These are phyloP conservation scores for Halesus radiatus DNA, from an alignment of 1,140 invertebrate genomes.

Conservation along the genomic window DNA sequence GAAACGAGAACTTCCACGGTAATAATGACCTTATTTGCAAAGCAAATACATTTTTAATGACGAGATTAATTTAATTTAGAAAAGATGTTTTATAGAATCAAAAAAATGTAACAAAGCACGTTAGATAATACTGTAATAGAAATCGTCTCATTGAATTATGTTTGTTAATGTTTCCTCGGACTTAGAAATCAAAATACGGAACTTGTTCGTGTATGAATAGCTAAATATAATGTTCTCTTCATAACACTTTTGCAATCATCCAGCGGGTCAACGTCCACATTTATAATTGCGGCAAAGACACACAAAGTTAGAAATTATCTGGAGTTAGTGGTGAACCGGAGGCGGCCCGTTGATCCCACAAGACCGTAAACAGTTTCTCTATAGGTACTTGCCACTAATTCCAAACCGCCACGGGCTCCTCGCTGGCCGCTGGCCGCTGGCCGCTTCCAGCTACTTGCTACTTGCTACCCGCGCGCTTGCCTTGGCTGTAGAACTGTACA, in stretches of 20 bases:
- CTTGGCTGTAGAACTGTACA: no score
- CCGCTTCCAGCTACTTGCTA: neutral
- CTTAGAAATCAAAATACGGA: no score
- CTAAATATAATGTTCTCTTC: no score
- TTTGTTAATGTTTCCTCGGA: no score
- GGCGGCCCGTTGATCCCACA: conserved; percentile 20
- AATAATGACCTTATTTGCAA: conserved; percentile 30
- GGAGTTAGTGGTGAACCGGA: conserved; percentile 7
- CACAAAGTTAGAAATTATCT: conserved; percentile 29
- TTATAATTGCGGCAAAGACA: conserved; percentile 34
- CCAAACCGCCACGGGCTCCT: conserved; percentile 16
- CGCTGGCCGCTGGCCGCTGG: neutral
- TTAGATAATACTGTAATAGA: no score
- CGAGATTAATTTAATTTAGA: neutral
- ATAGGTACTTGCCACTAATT: conserved; percentile 23
- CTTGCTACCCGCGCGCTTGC: no score
- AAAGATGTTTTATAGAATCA: neutral
- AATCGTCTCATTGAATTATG: no score
- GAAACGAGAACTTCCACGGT: conserved; percentile 3
- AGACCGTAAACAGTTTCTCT: conserved; percentile 38
- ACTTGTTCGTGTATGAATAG: no score
- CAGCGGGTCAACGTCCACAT: neutral
- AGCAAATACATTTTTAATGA: conserved; percentile 21
- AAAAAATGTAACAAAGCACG: neutral
- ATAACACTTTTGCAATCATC: neutral